Evolutionary conservation across 2,113 vertebrate genomes (phyloP).

Genomic region (Erythrocercus mccallii): DNA sequence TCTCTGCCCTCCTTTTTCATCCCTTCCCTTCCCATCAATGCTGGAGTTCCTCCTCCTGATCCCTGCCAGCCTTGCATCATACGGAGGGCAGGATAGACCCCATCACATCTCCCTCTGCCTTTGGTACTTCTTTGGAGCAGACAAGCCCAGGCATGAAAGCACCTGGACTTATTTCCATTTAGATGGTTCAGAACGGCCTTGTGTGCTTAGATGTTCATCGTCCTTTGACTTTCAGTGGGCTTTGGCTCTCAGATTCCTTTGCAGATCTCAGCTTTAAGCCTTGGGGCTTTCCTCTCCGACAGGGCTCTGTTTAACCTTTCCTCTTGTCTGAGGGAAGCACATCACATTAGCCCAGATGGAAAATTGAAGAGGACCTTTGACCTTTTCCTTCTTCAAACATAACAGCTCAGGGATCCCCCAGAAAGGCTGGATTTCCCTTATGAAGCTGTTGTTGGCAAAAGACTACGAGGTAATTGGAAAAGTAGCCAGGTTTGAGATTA

Average conservation of each 20-base stretch:
- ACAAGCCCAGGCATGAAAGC: not conserved
- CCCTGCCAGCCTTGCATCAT: not conserved
- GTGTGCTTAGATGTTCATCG: not conserved
- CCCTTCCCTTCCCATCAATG: not conserved
- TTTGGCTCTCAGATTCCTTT: not conserved
- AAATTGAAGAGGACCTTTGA: slow-evolving; percentile 46
- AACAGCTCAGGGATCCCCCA: not conserved
- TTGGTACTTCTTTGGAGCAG: not conserved
- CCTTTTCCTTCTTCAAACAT: slow-evolving; percentile 3
- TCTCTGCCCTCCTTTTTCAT: not conserved
- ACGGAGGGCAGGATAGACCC: no score
- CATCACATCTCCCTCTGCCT: not conserved
- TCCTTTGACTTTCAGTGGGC: not conserved
- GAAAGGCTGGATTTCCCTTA: slow-evolving; percentile 51
- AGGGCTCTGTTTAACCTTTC: slow-evolving; percentile 40
- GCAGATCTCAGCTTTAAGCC: not conserved
- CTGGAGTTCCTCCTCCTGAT: not conserved
- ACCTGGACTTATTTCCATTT: not conserved
- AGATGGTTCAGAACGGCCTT: not conserved
- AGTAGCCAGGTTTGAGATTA: slow-evolving; percentile 61
- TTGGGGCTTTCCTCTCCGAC: not conserved
- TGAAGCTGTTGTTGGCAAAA: slow-evolving; percentile 27
- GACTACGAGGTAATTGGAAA: slow-evolving; percentile 21
- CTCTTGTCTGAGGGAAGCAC: slow-evolving; percentile 50
- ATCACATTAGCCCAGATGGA: slow-evolving; percentile 32